Evolutionary conservation across 2,797 vertebrate species (phyloP).

Genomic region (Halcyon chelicuti): DNA sequence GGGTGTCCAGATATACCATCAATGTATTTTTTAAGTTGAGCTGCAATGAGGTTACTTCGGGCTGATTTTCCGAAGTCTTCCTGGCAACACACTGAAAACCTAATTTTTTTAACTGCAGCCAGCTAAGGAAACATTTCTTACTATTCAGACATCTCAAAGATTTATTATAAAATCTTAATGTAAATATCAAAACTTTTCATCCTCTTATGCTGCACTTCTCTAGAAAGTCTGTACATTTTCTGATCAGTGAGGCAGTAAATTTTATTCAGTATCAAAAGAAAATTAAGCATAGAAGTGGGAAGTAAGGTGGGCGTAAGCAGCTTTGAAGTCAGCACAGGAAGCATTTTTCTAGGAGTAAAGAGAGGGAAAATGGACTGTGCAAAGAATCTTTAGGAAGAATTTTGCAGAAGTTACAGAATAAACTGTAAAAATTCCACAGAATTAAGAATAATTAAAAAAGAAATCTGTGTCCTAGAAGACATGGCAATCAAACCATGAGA

Average conservation of each 20-base stretch:
- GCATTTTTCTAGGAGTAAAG: constrained; percentile 7
- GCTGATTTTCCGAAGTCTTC: constrained; percentile 36
- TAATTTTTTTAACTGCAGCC: constrained; percentile 26
- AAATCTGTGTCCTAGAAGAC: constrained; percentile 81
- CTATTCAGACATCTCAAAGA: constrained; percentile 36
- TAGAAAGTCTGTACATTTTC: background rate
- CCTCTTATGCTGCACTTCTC: constrained; percentile 18
- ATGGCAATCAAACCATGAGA: constrained; percentile 83
- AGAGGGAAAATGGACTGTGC: background rate
- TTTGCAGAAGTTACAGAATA: constrained; percentile 67
- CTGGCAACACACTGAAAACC: constrained; percentile 25
- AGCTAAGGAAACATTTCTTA: constrained; percentile 23
- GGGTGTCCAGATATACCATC: background rate
- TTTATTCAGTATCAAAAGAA: constrained; percentile 58
- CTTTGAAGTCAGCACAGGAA: constrained; percentile 51
- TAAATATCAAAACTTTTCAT: constrained; percentile 54
- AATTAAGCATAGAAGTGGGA: constrained; percentile 54
- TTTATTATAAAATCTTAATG: constrained; percentile 50
- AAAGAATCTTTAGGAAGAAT: constrained; percentile 54
- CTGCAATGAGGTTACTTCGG: background rate
- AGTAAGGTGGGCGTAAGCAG: constrained; percentile 44
- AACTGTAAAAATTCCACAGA: constrained; percentile 71
- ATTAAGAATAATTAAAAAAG: constrained; percentile 78
- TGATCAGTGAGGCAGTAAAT: constrained; percentile 48
- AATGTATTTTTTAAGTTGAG: background rate